These are phyloP conservation scores for Muntiacus reevesi DNA, from an alignment of 2,113 vertebrate species.

Conservation along the genomic window DNA sequence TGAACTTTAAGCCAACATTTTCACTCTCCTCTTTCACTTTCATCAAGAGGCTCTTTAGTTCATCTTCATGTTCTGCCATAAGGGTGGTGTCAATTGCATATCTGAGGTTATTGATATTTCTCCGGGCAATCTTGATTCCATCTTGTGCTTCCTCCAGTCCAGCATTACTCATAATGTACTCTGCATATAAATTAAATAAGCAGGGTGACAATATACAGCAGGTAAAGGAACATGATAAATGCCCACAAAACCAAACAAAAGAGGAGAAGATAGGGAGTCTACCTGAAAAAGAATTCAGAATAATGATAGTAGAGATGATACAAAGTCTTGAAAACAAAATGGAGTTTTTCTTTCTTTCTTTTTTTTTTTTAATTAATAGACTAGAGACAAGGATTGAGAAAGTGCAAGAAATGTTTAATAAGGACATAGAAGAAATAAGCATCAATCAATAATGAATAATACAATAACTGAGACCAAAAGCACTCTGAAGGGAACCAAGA, in stretches of 20 bases:
- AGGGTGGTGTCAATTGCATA: background rate
- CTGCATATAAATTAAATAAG: background rate
- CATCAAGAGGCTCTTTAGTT: background rate
- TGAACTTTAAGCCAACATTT: background rate
- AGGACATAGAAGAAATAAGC: background rate
- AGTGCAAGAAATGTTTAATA: background rate
- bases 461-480: background rate
- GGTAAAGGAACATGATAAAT: background rate
- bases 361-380: background rate
- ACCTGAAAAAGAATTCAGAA: background rate
- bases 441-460: background rate
- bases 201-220: background rate
- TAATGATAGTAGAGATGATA: background rate
- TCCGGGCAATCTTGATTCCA: background rate
- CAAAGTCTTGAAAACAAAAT: background rate
- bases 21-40: background rate
- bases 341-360: background rate
- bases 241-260: background rate
- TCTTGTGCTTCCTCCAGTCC: background rate
- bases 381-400: background rate
- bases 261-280: background rate
- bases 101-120: background rate
- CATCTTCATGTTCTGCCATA: background rate
- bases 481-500: background rate
- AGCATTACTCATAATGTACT: background rate